Conservation (phyloP, 2,113 vertebrate species). For the Willisornis vidua region DNA sequence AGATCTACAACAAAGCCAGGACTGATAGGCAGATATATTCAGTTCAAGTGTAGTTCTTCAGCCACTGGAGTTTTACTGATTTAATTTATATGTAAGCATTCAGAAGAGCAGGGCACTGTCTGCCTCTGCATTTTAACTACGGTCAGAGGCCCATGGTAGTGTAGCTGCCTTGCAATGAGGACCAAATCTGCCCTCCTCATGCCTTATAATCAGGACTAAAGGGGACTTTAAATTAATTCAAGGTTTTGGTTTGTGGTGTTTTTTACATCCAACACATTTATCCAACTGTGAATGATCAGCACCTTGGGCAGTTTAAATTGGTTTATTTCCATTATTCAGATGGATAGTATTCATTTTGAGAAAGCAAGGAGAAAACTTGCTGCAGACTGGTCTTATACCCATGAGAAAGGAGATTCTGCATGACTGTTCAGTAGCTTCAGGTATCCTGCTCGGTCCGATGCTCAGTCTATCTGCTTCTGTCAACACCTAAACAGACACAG, state of each 20-base stretch:
- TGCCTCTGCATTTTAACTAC: neutral
- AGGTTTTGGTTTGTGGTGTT: neutral
- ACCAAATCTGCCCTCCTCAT: neutral
- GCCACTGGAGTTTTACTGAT: neutral
- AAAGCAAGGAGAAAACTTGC: neutral
- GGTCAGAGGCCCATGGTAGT: neutral
- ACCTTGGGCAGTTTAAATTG: neutral
- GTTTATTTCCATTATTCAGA: neutral
- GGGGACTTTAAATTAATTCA: neutral
- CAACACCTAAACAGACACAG: neutral
- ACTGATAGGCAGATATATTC: neutral
- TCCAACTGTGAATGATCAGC: neutral
- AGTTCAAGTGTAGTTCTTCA: neutral
- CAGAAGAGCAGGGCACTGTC: neutral
- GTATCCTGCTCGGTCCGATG: neutral
- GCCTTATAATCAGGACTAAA: neutral
- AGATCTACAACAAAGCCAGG: neutral
- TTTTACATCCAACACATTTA: neutral
- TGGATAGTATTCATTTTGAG: neutral
- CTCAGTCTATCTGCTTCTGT: neutral
- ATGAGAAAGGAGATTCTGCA: neutral
- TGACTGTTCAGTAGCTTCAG: neutral
- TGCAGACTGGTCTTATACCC: neutral
- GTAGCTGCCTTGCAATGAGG: neutral
- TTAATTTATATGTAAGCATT: neutral